These are phyloP conservation scores for Diacarnus erythraeanus DNA, from an alignment of 37 sponge, comb jelly and placozoan species.

Conservation along the genomic window DNA sequence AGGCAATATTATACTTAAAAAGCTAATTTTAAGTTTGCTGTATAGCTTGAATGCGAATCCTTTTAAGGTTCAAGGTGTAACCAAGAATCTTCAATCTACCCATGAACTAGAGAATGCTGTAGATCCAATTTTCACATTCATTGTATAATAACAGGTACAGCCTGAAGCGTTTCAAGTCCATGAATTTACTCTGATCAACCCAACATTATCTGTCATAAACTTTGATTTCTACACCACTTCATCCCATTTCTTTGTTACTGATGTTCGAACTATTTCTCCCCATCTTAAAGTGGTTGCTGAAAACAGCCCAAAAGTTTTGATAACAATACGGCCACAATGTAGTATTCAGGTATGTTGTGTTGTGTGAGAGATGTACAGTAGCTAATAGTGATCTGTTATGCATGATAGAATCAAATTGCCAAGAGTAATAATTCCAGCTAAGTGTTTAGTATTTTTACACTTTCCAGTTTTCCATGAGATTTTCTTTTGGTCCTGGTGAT, in stretches of 20 bases:
- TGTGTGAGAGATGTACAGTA: not conserved
- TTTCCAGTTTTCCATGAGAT: constrained; percentile 18
- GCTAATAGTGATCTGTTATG: too few relatives aligned
- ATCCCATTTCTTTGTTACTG: constrained; percentile 13
- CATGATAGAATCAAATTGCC: too few relatives aligned
- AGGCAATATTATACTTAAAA: too few relatives aligned
- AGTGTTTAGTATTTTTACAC: too few relatives aligned
- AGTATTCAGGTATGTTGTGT: not conserved
- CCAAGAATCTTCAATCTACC: too few relatives aligned
- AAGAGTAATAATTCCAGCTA: too few relatives aligned
- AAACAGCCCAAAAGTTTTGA: not conserved
- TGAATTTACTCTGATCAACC: constrained; percentile 40
- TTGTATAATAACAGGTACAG: not conserved
- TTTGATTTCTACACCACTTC: constrained; percentile 20
- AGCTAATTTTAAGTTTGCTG: too few relatives aligned
- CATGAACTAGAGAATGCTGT: too few relatives aligned
- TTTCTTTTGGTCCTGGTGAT: constrained; percentile 8
- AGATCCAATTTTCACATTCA: too few relatives aligned
- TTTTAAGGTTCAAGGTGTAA: too few relatives aligned
- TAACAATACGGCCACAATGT: not conserved
- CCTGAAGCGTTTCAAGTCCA: constrained; percentile 2
- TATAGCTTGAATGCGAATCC: too few relatives aligned
- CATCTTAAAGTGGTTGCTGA: not conserved
- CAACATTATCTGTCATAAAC: not conserved
- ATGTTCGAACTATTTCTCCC: not conserved